These are phyloP conservation scores for Brachyhypopomus occidentalis DNA, from an alignment of 2,113 vertebrate species.

Conservation along the genomic window DNA sequence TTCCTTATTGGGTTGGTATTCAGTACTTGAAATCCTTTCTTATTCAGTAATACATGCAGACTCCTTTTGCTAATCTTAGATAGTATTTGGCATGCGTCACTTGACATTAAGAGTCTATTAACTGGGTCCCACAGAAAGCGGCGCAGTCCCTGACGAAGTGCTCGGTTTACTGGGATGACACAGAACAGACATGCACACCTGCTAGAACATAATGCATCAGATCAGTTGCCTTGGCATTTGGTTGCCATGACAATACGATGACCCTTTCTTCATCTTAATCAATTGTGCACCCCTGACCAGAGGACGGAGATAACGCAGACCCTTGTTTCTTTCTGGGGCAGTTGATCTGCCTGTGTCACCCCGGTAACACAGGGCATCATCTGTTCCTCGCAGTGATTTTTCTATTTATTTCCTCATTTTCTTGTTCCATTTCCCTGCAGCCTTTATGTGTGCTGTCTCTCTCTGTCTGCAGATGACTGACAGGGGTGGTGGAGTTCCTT, in stretches of 20 bases:
- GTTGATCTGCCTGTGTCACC: background rate
- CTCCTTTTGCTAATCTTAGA: conserved; percentile 38
- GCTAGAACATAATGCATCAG: conserved; percentile 25
- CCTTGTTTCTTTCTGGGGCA: background rate
- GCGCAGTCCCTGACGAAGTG: background rate
- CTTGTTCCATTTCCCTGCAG: background rate
- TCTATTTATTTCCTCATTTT: background rate
- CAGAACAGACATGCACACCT: conserved; percentile 6
- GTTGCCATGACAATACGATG: conserved; percentile 37
- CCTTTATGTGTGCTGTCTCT: background rate
- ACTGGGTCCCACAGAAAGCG: conserved; percentile 18
- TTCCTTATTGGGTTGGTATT: background rate
- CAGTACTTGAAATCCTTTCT: background rate
- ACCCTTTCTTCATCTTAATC: background rate
- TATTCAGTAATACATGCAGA: background rate
- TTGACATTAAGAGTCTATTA: conserved; percentile 32
- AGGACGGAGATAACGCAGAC: background rate
- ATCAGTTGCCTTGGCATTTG: conserved; percentile 32
- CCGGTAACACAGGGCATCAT: background rate
- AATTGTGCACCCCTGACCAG: conserved; percentile 11
- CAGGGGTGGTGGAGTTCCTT: conserved; percentile 86
- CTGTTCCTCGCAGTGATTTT: background rate
- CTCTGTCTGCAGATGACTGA: conserved; percentile 82
- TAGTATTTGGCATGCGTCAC: conserved; percentile 33
- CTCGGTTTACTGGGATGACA: background rate